Conservation (phyloP, 2,797 vertebrate species). For the Danio choprae region DNA sequence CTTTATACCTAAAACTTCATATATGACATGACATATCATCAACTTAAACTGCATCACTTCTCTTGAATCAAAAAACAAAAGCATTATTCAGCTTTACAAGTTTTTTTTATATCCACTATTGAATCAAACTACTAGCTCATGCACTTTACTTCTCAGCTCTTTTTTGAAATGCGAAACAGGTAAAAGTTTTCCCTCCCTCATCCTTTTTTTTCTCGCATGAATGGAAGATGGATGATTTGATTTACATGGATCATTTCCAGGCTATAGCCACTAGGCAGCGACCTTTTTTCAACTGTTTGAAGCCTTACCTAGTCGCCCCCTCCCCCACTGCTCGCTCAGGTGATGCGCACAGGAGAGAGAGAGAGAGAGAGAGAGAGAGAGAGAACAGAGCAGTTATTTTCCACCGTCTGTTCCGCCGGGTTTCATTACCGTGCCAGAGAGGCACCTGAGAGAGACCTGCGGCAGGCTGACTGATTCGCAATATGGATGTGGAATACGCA, state of each 20-base stretch:
- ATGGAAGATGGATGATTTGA: slow-evolving; percentile 38
- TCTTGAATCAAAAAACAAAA: not conserved
- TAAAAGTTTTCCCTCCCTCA: slow-evolving; percentile 19
- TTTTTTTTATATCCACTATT: no score
- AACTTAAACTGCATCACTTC: not conserved
- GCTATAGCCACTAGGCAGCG: slow-evolving; percentile 70
- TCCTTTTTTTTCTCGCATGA: slow-evolving; percentile 3
- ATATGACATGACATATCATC: no score
- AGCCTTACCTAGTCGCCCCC: slow-evolving; percentile 64
- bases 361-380: slow-evolving; percentile 56
- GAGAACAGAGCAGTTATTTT: slow-evolving; percentile 66
- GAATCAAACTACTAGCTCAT: not conserved
- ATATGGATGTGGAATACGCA: slow-evolving; percentile 32
- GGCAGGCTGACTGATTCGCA: slow-evolving; percentile 39
- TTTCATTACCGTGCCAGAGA: slow-evolving; percentile 70
- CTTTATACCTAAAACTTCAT: no score
- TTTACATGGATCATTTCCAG: slow-evolving; percentile 68
- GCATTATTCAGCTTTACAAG: no score
- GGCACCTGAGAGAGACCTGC: slow-evolving; percentile 68
- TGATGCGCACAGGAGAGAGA: slow-evolving; percentile 75
- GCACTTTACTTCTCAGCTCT: not conserved
- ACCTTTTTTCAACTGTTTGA: slow-evolving; percentile 79
- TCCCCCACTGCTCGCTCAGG: slow-evolving; percentile 76
- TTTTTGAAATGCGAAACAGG: not conserved
- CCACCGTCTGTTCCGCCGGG: slow-evolving; percentile 66